Conservation (phyloP, 1,140 invertebrate genomes). For the Maniola jurtina region DNA sequence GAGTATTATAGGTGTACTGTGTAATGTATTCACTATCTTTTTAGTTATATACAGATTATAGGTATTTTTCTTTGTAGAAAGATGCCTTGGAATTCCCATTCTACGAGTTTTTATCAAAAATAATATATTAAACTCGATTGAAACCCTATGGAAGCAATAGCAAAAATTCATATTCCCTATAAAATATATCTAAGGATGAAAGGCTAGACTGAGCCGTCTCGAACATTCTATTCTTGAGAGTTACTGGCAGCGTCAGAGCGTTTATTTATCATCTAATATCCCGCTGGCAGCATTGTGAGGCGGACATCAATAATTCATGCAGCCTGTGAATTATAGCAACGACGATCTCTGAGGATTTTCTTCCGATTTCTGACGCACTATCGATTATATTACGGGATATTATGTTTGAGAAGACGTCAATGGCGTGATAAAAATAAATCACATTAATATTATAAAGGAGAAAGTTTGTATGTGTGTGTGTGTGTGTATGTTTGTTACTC, state of each 20-base stretch:
- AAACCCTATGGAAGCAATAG: background rate
- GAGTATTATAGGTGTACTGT: no score
- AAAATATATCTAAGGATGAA: constrained; percentile 20
- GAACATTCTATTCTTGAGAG: constrained; percentile 37
- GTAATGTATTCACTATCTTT: no score
- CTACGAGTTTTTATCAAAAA: background rate
- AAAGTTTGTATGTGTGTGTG: no score
- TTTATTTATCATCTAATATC: constrained; percentile 63
- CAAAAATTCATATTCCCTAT: constrained; percentile 1
- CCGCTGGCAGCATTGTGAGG: constrained; percentile 43
- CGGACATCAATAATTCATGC: constrained; percentile 63
- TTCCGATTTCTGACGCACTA: constrained; percentile 39
- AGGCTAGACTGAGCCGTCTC: constrained; percentile 22
- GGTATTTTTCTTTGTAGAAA: no score
- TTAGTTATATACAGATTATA: no score
- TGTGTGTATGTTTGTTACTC: no score
- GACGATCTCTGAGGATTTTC: constrained; percentile 56
- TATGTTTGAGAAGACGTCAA: background rate
- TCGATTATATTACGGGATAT: constrained; percentile 31
- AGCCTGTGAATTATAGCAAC: constrained; percentile 47
- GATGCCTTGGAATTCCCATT: background rate
- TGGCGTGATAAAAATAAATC: background rate
- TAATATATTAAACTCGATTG: background rate
- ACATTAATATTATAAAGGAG: no score
- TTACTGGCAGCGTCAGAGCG: constrained; percentile 37